Conservation (phyloP, 2,113 vertebrate species). For the Dolichallabes microphthalmus region DNA sequence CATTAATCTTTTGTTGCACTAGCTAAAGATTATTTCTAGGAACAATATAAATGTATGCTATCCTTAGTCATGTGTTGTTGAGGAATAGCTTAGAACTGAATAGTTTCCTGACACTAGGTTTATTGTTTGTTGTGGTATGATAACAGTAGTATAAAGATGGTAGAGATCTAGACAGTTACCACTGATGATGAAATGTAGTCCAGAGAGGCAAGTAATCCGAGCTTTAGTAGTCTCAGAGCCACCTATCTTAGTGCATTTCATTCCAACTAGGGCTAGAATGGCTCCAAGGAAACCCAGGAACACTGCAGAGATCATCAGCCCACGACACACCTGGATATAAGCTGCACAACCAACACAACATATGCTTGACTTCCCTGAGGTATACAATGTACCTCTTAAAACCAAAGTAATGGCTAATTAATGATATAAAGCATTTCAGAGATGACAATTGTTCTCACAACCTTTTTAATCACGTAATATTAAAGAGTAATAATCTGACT, state of each 20-base stretch:
- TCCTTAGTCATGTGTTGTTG: too few species aligned
- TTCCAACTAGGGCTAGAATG: conserved; percentile 84
- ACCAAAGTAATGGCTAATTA: not conserved
- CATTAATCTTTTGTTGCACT: not conserved
- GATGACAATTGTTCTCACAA: not conserved
- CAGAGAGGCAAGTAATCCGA: conserved; percentile 83
- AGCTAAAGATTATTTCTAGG: not conserved
- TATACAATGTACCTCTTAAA: conserved; percentile 7
- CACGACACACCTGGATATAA: conserved; percentile 94
- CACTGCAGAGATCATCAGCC: conserved; percentile 89
- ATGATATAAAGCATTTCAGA: not conserved
- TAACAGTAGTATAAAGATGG: not conserved
- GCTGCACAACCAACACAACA: conserved; percentile 65
- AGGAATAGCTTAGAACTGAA: not conserved
- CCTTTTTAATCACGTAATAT: not conserved
- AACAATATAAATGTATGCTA: not conserved
- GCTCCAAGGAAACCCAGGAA: conserved; percentile 90
- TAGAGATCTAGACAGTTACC: conserved; percentile 72
- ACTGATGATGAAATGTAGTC: conserved; percentile 84
- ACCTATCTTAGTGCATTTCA: conserved; percentile 96
- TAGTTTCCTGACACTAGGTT: not conserved
- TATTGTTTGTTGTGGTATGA: not conserved
- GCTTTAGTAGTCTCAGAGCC: conserved; percentile 88
- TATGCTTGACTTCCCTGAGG: not conserved
- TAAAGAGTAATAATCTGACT: not conserved